phyloP scores from a whole-genome alignment of 2,113 vertebrate genomes.

The Lepisosteus oculatus region DNA sequence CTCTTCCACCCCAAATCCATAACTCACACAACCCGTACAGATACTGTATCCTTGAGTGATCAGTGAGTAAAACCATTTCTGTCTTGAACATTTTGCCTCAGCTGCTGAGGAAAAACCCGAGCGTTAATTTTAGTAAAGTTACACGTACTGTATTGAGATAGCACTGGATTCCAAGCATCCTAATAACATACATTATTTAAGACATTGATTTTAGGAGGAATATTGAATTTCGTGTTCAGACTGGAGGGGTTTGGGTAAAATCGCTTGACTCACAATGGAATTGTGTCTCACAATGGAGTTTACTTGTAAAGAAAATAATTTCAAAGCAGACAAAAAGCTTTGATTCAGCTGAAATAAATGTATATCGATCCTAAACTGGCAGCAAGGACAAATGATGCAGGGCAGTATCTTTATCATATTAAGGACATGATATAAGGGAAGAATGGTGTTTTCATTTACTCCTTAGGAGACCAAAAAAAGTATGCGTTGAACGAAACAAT shows the following conservation, averaged over 20 bases:
- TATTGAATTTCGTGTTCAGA: slow-evolving; percentile 21
- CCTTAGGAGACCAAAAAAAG: no score
- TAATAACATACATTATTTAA: slow-evolving; percentile 18
- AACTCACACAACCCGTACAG: no score
- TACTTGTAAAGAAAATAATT: background rate
- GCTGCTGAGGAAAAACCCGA: background rate
- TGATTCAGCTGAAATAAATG: slow-evolving; percentile 9
- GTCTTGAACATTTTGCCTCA: background rate
- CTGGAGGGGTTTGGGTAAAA: slow-evolving; percentile 8
- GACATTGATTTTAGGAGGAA: slow-evolving; percentile 17
- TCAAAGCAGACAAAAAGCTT: slow-evolving; percentile 1
- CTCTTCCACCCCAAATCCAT: no score
- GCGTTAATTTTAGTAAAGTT: background rate
- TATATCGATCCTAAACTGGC: slow-evolving; percentile 8
- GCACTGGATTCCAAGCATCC: slow-evolving; percentile 3
- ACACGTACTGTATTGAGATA: background rate
- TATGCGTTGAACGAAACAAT: no score
- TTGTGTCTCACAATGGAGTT: slow-evolving; percentile 5
- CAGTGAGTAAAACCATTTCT: no score
- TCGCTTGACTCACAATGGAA: slow-evolving; percentile 3
- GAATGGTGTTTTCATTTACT: no score
- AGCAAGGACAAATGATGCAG: no score
- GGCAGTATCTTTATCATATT: no score
- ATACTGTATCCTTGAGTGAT: no score
- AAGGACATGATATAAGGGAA: no score